Evolutionary conservation across 1,140 invertebrate genomes (phyloP), one percentile per base, ranked within the genome.

Genomic region (Zaprionus ghesquierei): DNA sequence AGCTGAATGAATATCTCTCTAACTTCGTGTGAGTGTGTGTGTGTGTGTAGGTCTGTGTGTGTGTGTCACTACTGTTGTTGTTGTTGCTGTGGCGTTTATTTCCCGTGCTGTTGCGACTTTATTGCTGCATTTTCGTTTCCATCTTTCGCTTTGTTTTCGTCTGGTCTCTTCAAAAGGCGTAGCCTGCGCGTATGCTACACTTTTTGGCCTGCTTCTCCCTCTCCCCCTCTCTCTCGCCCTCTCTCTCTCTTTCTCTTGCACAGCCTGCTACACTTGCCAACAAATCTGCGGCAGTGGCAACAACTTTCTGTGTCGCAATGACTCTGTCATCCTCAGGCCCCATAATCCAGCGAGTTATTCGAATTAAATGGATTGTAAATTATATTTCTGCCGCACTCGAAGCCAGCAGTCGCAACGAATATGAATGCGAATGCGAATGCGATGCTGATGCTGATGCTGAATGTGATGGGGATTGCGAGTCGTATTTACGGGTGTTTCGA

Each of bases 341-440:
- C 29, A 64, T 50, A 49, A 35, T 29, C 22, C 33, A 20, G 66
- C 44, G 51, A 86, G 69, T 74, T 74, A 77, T 86, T 77, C 38
- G 81, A 63, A 75, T 84, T 54, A 77, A 84, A 77, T 81, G 81
- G 69, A 81, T 84, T 84, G 77, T 81, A 69, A 77, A 74, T 62
- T 71, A 86, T 81, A 74, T 72, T 72, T 72, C 33, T 66, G 33
- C 55, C 54, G 63, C 63, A 44, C 50, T 69, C 64, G 49, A 77
- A n/a, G 35, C 35, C 53, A 65, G 69, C 53, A 65, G 69, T 71
- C 69, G 49, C 53, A 38, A 58, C 44, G 55, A 65, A 71, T 58
- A 18, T 56, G 44, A 58, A 51, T 65, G 46, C 18, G 61, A 65
- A 49, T 64, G 35, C 9, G 46, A 35, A 27, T 41, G 33, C 5